These are phyloP conservation scores for Chlamydotis undulata DNA, from an alignment of 2,113 vertebrate genomes.

Conservation along the genomic window DNA sequence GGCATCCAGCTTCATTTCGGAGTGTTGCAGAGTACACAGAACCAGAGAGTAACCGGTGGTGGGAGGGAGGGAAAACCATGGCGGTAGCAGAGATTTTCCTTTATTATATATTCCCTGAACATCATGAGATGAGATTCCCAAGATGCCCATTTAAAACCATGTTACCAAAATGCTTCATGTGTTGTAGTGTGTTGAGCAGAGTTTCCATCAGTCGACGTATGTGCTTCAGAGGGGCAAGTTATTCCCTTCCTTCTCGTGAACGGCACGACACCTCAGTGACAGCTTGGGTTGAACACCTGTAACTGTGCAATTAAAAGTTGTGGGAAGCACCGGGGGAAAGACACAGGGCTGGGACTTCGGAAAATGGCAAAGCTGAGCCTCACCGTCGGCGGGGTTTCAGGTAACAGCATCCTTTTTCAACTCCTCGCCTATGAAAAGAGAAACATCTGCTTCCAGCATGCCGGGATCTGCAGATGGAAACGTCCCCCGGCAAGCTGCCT, in stretches of 20 bases:
- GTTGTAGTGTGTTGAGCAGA: not conserved
- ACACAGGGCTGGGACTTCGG: no score
- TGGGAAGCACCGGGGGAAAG: fast-evolving
- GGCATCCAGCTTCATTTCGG: not conserved
- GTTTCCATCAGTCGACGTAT: not conserved
- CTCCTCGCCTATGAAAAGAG: not conserved
- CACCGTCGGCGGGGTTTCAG: fast-evolving
- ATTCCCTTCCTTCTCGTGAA: not conserved
- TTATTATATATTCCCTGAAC: not conserved
- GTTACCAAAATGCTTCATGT: not conserved
- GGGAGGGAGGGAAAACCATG: not conserved
- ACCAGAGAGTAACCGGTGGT: not conserved
- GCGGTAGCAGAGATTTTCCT: not conserved
- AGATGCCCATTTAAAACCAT: not conserved
- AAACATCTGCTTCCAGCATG: not conserved
- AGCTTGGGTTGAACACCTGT: not conserved
- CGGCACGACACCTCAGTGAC: fast-evolving
- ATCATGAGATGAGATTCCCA: not conserved
- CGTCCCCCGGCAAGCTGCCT: not conserved
- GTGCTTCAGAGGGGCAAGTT: not conserved
- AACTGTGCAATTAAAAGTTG: not conserved
- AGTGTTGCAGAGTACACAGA: not conserved
- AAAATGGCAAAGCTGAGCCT: not conserved
- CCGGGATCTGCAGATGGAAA: not conserved
- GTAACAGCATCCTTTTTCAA: not conserved